These are phyloP conservation scores for Chrysodeixis includens DNA, from an alignment of 2,888 invertebrate genomes.

Conservation along the genomic window DNA sequence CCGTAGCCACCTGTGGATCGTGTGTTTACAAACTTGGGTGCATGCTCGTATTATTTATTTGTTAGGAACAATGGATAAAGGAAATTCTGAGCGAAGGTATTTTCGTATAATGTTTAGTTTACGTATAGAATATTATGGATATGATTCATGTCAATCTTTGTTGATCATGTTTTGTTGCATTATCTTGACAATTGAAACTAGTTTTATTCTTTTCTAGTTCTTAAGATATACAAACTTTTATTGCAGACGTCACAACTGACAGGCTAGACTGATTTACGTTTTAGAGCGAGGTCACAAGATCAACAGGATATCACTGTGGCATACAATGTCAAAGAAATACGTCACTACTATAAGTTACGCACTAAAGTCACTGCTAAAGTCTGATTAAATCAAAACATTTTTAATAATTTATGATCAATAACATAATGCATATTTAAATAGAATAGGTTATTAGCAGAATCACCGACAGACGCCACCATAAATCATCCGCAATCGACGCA, in stretches of 20 bases:
- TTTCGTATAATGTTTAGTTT: not conserved
- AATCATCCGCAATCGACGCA: not conserved
- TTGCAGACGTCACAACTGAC: too few species aligned
- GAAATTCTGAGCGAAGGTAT: constrained; percentile 8
- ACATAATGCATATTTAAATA: too few species aligned
- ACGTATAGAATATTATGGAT: not conserved
- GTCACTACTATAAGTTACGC: too few species aligned
- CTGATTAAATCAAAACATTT: too few species aligned
- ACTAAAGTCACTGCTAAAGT: too few species aligned
- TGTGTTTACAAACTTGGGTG: not conserved
- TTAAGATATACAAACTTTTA: too few species aligned
- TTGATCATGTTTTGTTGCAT: not conserved
- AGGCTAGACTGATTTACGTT: too few species aligned
- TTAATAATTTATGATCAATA: too few species aligned
- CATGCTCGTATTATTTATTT: not conserved
- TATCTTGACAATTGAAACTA: too few species aligned
- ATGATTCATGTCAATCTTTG: not conserved
- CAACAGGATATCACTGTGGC: too few species aligned
- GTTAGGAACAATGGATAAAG: constrained; percentile 13
- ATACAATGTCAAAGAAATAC: too few species aligned
- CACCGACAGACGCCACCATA: not conserved
- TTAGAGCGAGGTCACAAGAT: too few species aligned
- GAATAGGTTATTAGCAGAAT: not conserved
- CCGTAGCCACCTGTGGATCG: constrained; percentile 28
- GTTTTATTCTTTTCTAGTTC: not conserved